Percentiles rank a stretch among this genome's conserved stretches.
Conservation (phyloP, 1,140 invertebrate genomes). For the Plectrocnemia conspersa region DNA sequence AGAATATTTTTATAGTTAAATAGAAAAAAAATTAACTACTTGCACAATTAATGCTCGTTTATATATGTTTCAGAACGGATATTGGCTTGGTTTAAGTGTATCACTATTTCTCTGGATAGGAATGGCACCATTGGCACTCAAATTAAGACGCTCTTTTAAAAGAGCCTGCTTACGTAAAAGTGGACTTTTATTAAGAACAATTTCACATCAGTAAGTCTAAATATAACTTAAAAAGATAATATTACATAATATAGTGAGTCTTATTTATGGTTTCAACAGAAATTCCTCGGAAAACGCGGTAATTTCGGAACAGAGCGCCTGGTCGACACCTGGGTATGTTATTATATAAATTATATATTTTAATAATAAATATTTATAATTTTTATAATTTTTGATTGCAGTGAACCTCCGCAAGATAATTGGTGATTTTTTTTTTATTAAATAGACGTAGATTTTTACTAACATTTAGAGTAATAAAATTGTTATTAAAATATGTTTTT, state of each 20-base stretch:
- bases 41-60: no score
- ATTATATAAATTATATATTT: conserved; percentile 8
- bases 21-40: no score
- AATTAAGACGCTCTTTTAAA: conserved; percentile 45
- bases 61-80: conserved; percentile 56
- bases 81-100: conserved; percentile 54
- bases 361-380: neutral
- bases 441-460: no score
- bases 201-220: conserved; percentile 29
- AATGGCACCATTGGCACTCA: conserved; percentile 43
- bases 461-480: no score
- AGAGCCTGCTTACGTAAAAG: conserved; percentile 41
- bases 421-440: no score
- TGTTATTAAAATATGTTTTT: neutral
- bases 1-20: no score
- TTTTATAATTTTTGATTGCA: conserved; percentile 18
- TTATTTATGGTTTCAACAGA: no score
- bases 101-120: conserved; percentile 43
- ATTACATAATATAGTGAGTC: no score
- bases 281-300: conserved; percentile 29
- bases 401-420: conserved; percentile 25
- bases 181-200: conserved; percentile 37
- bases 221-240: neutral
- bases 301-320: conserved; percentile 30
- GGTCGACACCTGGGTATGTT: conserved; percentile 31